A percentile compares a stretch with the other conserved stretches of the same genome.
Conservation (phyloP, 92 coral and sea anemone genomes). For the Porites cylindrica region DNA sequence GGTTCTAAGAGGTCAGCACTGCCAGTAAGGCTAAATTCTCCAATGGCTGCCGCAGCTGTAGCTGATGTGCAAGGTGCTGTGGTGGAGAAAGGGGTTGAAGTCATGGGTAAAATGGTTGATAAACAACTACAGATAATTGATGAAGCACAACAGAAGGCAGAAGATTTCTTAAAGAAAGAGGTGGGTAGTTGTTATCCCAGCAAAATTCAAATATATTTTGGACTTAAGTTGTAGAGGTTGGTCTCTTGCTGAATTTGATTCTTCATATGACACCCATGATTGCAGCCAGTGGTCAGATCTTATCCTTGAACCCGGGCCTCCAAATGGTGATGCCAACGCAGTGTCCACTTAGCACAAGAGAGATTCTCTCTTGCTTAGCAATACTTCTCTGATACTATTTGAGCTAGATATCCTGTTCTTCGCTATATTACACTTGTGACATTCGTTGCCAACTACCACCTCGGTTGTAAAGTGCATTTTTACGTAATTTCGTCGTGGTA, state of each 20-base stretch:
- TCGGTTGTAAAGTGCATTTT: background rate
- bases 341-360: no score
- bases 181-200: background rate
- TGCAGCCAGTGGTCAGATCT: background rate
- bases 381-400: no score
- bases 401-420: no score
- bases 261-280: background rate
- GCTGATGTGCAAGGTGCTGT: slow-evolving; percentile 36
- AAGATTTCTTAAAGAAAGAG: slow-evolving; percentile 37
- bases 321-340: no score
- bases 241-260: background rate
- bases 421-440: no score
- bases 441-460: background rate
- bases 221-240: background rate
- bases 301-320: no score
- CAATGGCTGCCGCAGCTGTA: slow-evolving; percentile 31
- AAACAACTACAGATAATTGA: slow-evolving; percentile 36
- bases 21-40: slow-evolving; percentile 19
- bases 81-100: slow-evolving; percentile 46
- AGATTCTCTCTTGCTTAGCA: no score
- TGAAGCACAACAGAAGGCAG: slow-evolving; percentile 39
- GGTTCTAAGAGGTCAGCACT: slow-evolving; percentile 4
- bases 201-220: background rate
- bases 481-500: background rate
- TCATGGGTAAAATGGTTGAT: slow-evolving; percentile 36